Conservation (phyloP, 2,113 vertebrate species). For the Scalopus aquaticus region DNA sequence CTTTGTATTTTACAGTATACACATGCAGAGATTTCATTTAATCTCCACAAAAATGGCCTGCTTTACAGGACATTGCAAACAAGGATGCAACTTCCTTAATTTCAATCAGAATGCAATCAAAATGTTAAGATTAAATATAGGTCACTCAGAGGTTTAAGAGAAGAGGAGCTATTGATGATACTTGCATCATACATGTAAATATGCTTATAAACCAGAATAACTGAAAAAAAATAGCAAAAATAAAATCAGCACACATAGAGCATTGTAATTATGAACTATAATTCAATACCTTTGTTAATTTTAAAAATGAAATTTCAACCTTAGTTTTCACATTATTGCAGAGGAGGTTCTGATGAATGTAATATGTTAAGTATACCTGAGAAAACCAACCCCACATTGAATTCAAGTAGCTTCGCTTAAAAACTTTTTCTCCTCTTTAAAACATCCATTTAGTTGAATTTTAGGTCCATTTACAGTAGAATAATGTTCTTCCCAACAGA, state of each 20-base stretch:
- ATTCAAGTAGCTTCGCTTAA: slow-evolving; percentile 45
- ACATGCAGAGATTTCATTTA: background rate
- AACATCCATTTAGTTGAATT: slow-evolving; percentile 54
- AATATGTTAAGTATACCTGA: background rate
- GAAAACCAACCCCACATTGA: background rate
- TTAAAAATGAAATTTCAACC: background rate
- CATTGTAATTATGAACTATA: background rate
- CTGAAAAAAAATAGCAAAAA: background rate
- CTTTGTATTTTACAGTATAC: background rate
- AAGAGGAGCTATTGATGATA: background rate
- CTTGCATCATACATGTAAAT: background rate
- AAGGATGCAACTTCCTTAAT: background rate
- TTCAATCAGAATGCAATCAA: background rate
- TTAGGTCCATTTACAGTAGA: slow-evolving; percentile 76
- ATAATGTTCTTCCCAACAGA: slow-evolving; percentile 72
- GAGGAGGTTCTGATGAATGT: background rate
- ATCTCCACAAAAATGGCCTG: background rate
- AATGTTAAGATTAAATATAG: background rate
- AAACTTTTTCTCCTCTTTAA: slow-evolving; percentile 64
- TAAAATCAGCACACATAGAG: background rate
- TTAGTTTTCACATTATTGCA: background rate
- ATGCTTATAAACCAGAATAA: background rate
- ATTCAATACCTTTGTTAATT: background rate
- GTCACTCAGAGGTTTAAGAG: background rate
- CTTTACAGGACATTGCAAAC: background rate